Evolutionary conservation across 1,140 invertebrate species (phyloP), one percentile per base, ranked within the genome.

Genomic region (Babylonia areolata): DNA sequence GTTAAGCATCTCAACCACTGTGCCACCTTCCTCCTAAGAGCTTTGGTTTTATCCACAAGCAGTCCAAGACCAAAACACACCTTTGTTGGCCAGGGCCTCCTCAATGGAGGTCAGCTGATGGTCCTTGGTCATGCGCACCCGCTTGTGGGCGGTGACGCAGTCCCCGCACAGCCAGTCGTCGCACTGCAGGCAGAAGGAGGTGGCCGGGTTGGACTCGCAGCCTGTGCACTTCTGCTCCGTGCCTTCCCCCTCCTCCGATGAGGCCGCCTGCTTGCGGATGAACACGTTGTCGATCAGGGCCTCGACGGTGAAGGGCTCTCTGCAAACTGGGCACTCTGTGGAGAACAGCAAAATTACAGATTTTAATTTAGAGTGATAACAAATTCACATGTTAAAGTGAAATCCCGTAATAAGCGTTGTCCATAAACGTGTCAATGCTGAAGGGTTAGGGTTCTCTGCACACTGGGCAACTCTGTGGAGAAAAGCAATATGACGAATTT

Each of bases 81-180:
- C 85, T 88, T 85, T 89, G 79, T 40, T 75, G 28, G 78, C 42
- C 1, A 46, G 64, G 75, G 64, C 82, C n/a, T 84, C 82, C 28
- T 84, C 82, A 3, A 58, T n/a, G 2, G 82, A 75, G 39, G 64
- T 84, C 0, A 84, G 69, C 37, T 75, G 64, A 93, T 98, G 97
- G 93, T 98, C 97, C 94, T 98, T 98, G 58, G 97, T 98, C 86
- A 98, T 97, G 94, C 97, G 97, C 54, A 98, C 95, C 91, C 97
- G 96, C 88, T 96, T 95, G 95, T 96, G 96, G 31, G 96, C 93
- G 81, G 89, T 86, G 84, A 98, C 97, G 95, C 97, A 98, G 92
- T 96, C 97, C 92, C 97, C 97, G 95, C 97, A 98, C 85, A 98
- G 97, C 94, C 97, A 98, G 94, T 98, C 97, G 2, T 96, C 96